Conservation (phyloP, 2,888 invertebrate species). For the Orchestes rusci region DNA sequence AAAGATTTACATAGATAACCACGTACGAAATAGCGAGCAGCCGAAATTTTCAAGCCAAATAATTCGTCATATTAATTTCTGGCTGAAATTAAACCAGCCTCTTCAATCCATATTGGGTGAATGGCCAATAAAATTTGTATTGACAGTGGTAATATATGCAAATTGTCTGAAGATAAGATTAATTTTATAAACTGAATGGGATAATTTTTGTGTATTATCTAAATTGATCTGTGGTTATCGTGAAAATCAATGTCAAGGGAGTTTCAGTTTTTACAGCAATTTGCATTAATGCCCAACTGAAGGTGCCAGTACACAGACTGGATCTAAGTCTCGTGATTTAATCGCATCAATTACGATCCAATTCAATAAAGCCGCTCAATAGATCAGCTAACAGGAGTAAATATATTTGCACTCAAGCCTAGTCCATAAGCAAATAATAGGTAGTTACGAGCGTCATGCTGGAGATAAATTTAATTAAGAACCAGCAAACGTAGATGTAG, state of each 20-base stretch:
- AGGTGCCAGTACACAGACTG: no score
- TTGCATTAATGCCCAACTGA: no score
- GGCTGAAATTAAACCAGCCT: no score
- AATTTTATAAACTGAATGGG: conserved; percentile 12
- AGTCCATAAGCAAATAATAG: conserved; percentile 23
- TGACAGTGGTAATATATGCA: conserved; percentile 20
- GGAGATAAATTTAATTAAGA: conserved; percentile 29
- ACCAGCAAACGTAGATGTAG: conserved; percentile 26
- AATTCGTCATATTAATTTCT: no score
- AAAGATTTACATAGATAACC: conserved; percentile 18
- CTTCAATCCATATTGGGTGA: conserved; percentile 12
- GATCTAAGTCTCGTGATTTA: no score
- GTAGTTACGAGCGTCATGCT: conserved; percentile 20
- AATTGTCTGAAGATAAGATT: conserved; percentile 16
- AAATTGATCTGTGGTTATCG: conserved; percentile 15
- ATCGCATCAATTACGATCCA: no score
- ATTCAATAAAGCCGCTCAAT: no score
- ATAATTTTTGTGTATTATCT: conserved; percentile 15
- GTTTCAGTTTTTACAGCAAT: conserved; percentile 1
- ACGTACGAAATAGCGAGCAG: conserved; percentile 8
- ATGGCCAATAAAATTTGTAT: conserved; percentile 12
- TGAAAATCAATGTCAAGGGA: conserved; percentile 13
- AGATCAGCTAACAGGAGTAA: no score
- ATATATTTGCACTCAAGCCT: no score
- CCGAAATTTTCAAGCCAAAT: no score